phyloP scores from a whole-genome alignment of 2,113 vertebrate genomes.

The Tylochromis polylepis region DNA sequence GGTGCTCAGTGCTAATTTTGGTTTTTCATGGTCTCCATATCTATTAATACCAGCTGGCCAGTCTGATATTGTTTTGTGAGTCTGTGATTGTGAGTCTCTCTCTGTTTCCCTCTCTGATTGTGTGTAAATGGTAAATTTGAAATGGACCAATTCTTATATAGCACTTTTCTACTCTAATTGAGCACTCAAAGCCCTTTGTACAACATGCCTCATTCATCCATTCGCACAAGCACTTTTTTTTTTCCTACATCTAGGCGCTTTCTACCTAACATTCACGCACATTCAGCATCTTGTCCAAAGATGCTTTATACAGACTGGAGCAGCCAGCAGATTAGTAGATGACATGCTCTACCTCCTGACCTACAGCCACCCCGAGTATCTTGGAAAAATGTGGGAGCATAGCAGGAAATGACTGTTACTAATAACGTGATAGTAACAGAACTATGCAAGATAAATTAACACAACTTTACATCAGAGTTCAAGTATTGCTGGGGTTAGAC shows the following conservation, averaged over 20 bases:
- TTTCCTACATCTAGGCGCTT: background rate
- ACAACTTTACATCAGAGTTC: background rate
- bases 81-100: background rate
- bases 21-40: background rate
- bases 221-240: background rate
- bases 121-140: background rate
- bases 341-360: background rate
- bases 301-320: background rate
- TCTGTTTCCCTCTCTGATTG: background rate
- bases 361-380: background rate
- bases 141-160: background rate
- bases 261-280: background rate
- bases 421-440: background rate
- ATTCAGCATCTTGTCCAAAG: background rate
- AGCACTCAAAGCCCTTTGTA: too few relatives aligned
- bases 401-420: background rate
- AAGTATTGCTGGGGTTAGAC: background rate
- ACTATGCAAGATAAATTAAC: background rate
- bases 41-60: background rate
- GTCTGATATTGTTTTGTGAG: background rate
- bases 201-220: too few relatives aligned
- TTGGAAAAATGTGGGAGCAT: background rate
- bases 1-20: background rate
- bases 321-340: background rate
- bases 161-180: background rate